These are phyloP conservation scores for Anolis sagrei DNA, from an alignment of 2,113 vertebrate species.

Conservation along the genomic window DNA sequence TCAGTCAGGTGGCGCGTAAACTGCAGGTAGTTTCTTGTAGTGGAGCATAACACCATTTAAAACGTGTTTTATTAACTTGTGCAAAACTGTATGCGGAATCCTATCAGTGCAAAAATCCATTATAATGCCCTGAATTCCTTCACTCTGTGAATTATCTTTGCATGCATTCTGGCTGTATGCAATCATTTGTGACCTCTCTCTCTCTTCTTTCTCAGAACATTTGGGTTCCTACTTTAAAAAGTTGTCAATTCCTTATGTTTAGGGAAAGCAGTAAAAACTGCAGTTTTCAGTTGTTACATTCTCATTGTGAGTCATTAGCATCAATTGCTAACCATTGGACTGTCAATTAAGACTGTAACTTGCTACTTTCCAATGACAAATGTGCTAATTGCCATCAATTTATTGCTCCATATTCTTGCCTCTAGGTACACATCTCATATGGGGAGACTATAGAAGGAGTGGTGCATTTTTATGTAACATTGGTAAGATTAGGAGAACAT, in stretches of 20 bases:
- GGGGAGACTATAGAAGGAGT: constrained; percentile 19
- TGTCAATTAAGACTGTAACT: constrained; percentile 63
- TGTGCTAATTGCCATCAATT: constrained; percentile 69
- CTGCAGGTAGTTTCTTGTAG: neutral
- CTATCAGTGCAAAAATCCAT: neutral
- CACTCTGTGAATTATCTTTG: neutral
- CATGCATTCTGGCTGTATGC: neutral
- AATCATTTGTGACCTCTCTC: neutral
- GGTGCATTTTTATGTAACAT: constrained; percentile 2
- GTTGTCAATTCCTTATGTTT: constrained; percentile 5
- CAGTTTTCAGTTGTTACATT: constrained; percentile 51
- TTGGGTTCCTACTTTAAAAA: constrained; percentile 31
- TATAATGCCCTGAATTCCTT: neutral
- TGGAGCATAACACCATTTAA: neutral
- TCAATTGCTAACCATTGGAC: constrained; percentile 55
- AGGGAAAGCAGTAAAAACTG: constrained; percentile 37
- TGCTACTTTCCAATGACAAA: constrained; percentile 61
- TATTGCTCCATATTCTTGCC: constrained; percentile 60
- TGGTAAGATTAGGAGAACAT: constrained; percentile 5
- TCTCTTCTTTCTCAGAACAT: neutral
- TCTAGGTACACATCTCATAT: constrained; percentile 39
- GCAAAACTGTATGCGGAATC: neutral
- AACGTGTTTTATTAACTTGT: neutral
- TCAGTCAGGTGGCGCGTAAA: neutral
- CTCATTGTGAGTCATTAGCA: constrained; percentile 53